These are phyloP conservation scores for Holacanthus passer DNA, from an alignment of 2,113 vertebrate genomes.

Conservation along the genomic window DNA sequence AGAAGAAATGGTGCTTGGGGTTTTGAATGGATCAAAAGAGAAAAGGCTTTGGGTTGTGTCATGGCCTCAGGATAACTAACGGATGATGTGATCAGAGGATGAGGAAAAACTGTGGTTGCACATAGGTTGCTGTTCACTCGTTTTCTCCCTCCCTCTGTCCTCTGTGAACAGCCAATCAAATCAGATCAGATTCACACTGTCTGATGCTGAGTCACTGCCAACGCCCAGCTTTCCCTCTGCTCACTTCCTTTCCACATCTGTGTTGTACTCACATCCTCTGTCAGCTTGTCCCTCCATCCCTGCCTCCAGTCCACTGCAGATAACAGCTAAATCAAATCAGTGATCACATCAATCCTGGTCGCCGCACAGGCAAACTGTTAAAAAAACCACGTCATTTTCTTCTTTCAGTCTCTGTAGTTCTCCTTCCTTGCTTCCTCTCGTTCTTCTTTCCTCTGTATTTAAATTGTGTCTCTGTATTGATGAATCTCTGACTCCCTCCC, in stretches of 20 bases:
- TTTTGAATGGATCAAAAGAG: background rate
- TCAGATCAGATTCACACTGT: slow-evolving; percentile 1
- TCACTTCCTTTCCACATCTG: background rate
- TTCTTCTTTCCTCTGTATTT: background rate
- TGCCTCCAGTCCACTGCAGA: slow-evolving; percentile 21
- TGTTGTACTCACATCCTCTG: background rate
- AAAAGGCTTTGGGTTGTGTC: background rate
- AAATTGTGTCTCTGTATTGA: background rate
- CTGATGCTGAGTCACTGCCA: slow-evolving; percentile 75
- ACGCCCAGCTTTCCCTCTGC: background rate
- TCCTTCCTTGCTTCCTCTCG: background rate
- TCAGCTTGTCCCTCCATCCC: slow-evolving; percentile 7
- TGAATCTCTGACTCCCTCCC: background rate
- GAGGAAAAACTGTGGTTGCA: background rate
- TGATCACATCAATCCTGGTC: no score
- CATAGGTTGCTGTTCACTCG: background rate
- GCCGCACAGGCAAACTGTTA: no score
- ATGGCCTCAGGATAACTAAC: background rate
- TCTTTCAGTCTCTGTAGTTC: background rate
- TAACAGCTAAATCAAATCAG: background rate
- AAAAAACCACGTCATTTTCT: no score
- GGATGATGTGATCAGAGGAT: slow-evolving; percentile 10
- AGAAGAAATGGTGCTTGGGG: background rate
- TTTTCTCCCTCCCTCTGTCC: slow-evolving; percentile 16
- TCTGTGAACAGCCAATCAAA: slow-evolving; percentile 29